Evolutionary conservation across 2,888 invertebrate genomes (phyloP), one percentile per base, ranked within the genome.

Genomic region (Cephus nigrinus): DNA sequence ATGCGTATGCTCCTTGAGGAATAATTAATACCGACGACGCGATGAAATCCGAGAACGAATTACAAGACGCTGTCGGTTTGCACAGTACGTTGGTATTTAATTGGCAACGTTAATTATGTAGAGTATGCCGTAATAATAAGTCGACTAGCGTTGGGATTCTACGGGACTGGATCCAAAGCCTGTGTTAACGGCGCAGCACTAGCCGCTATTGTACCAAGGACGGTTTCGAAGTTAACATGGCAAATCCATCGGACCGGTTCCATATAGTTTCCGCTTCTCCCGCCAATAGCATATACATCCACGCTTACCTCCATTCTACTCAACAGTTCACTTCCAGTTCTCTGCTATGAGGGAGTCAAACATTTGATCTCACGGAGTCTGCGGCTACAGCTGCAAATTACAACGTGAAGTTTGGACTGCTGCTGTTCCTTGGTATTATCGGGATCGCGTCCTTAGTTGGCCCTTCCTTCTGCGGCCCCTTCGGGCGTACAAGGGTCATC

Each of bases 221-320:
- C 23, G 23, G 55, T 55, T 23, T 55, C 55, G 23, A 55, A 55
- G 55, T 55, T 55, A 55, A 68, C 78, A 78, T 73, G 71, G 74
- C 76, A 79, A 78, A 34, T 55, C 32, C 55, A 68, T 72, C 69
- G 73, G 71, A 74, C 69, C 75, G 74, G 55, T 81, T 75, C 77
- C 78, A 69, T 68, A 69, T 75, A 69, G n/a, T 15, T n/a, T 23
- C 12, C 68, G 36, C 34, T 15, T 72, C 23, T 15, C 9, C 71
- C 12, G 3, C 12, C 23, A 9, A 55, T 40, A 40, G 5, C 23
- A 9, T 23, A 23, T 9, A 55, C 23, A 55, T 2, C 9, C 23
- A 55, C 23, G 2, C 23, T 55, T 55, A 1, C 0, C 55, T 23
- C 9, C 23, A 9, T 55, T 55, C 23, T 55, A 23, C 55, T 55